phyloP scores from a whole-genome alignment of 1,140 invertebrate species.

The Microplitis mediator region DNA sequence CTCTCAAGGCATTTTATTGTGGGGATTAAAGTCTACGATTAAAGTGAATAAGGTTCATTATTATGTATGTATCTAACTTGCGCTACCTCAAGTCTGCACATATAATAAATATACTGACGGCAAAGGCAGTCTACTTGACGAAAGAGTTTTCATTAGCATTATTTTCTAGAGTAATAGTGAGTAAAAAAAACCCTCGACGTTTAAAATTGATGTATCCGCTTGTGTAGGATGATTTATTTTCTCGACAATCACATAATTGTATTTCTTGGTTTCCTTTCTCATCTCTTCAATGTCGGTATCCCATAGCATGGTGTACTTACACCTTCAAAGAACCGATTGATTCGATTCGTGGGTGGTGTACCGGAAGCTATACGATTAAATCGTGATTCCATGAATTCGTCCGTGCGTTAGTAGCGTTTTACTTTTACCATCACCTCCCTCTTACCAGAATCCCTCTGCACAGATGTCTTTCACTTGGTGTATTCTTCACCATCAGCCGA shows the following conservation, averaged over 20 bases:
- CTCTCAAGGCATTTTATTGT: conserved; percentile 28
- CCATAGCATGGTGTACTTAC: neutral
- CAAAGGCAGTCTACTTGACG: too few species aligned
- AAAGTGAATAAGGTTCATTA: conserved; percentile 30
- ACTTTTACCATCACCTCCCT: neutral
- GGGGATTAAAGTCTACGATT: conserved; percentile 23
- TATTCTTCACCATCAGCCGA: too few species aligned
- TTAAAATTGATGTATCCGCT: neutral
- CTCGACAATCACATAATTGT: conserved; percentile 9
- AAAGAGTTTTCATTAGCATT: too few species aligned
- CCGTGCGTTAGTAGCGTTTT: conserved; percentile 24
- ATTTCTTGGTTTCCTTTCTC: neutral
- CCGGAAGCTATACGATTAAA: conserved; percentile 38
- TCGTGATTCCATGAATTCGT: conserved; percentile 32
- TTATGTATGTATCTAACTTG: conserved; percentile 13
- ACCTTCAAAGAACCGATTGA: conserved; percentile 25
- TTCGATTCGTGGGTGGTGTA: conserved; percentile 34
- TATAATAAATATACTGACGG: too few species aligned
- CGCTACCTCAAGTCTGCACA: too few species aligned
- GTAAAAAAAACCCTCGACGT: too few species aligned
- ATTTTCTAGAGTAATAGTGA: too few species aligned
- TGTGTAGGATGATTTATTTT: neutral
- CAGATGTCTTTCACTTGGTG: neutral
- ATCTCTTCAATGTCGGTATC: neutral
- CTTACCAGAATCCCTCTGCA: conserved; percentile 9